Evolutionary conservation across 2,113 vertebrate genomes (phyloP).

Genomic region (Parotia lawesii): DNA sequence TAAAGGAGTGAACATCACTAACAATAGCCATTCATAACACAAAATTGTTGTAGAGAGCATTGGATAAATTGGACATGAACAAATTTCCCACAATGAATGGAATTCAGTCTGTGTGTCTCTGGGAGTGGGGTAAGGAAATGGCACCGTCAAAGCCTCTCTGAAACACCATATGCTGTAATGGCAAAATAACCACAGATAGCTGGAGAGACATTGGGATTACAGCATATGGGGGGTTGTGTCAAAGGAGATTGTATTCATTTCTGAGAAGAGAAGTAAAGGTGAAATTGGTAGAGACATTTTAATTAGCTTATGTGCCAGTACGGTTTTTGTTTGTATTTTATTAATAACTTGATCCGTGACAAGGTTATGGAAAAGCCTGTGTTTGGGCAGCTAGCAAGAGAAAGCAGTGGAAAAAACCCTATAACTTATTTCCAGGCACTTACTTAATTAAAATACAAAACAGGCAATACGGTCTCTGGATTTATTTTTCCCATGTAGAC

Average conservation of each 20-base stretch:
- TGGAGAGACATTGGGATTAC: background rate
- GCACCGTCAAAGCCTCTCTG: background rate
- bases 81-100: background rate
- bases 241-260: background rate
- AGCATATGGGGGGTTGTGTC: accelerated
- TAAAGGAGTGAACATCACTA: background rate
- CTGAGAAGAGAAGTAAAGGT: conserved; percentile 1
- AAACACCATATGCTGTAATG: background rate
- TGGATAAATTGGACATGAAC: background rate
- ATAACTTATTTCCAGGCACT: conserved; percentile 39
- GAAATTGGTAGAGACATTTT: conserved; percentile 16
- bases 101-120: background rate
- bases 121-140: background rate
- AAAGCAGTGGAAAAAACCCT: conserved; percentile 8
- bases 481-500: conserved; percentile 49
- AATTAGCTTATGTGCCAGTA: conserved; percentile 9
- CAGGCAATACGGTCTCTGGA: conserved; percentile 20
- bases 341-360: background rate
- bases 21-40: background rate
- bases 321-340: background rate
- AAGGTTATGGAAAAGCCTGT: background rate
- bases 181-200: background rate
- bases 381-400: background rate
- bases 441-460: conserved; percentile 56
- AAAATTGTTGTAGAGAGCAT: background rate